Evolutionary conservation across 2,797 vertebrate species (phyloP), one percentile per base, ranked within the genome.

Genomic region (Myotis findleyi): DNA sequence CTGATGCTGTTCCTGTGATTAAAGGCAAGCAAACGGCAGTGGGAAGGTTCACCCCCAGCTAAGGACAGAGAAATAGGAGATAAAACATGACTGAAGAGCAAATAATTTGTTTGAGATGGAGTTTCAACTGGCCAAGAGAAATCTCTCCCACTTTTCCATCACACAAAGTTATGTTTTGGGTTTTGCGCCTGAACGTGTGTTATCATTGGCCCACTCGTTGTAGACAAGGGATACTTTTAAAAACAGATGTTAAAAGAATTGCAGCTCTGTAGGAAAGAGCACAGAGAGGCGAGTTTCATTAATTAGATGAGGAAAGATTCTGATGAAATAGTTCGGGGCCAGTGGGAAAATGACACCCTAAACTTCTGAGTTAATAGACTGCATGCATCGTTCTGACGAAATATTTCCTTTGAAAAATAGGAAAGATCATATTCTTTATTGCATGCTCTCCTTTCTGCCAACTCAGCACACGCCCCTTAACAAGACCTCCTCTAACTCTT

Each of bases 11-110:
- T 93, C 85, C 83, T 94, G 73, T 96, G 97, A 97, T 96, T 95
- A 96, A 97, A 97, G 97, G 94, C 90, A 55, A 97, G 95, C 86
- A 88, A 68, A 93, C 95, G 69, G 59, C 91, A 94, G 93, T 68
- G 71, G 87, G 85, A 81, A 96, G 93, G 73, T 87, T 92, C 75
- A 25, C 71, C 82, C 27, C 62, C 47, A 95, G 86, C 80, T 25
- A 49, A 83, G 68, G 73, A 91, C 38, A 83, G 80, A 89, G 71
- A 85, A 94, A 69, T 17, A 59, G 51, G 84, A 95, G 47, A 72
- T 47, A 57, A 90, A 94, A 94, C n/a, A 49, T 57, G 68, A 83
- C 41, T 0, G 36, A 84, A 81, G 68, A 49, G 64, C 62, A 83
- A 87, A 96, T 53, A 64, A 73, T 93, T 72, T n/a, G 44, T 86